These are phyloP conservation scores for Formica selysi DNA, from an alignment of 1,140 invertebrate genomes.

Conservation along the genomic window DNA sequence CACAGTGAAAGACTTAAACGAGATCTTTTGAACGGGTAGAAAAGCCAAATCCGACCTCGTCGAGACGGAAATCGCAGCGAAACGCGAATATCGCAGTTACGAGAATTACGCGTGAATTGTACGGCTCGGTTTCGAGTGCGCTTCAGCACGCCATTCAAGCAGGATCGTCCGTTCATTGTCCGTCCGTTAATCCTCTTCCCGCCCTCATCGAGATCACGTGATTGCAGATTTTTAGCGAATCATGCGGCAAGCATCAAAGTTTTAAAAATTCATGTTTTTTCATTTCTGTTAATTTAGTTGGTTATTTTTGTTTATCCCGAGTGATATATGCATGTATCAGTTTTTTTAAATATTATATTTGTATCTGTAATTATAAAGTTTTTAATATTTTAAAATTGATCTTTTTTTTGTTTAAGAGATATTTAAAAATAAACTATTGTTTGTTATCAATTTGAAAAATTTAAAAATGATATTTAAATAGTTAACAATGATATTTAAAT, in stretches of 20 bases:
- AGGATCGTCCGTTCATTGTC: constrained; percentile 61
- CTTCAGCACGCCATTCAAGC: constrained; percentile 63
- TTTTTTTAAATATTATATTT: background rate
- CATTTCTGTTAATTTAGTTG: background rate
- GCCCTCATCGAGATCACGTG: constrained; percentile 59
- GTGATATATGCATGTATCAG: background rate
- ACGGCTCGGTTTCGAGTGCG: constrained; percentile 62
- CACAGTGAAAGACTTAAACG: constrained; percentile 26
- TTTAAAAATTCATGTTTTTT: constrained; percentile 51
- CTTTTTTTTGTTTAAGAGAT: background rate
- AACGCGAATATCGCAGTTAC: constrained; percentile 64
- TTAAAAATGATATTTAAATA: background rate
- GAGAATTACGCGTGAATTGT: constrained; percentile 64
- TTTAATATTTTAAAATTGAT: background rate
- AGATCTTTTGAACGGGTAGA: constrained; percentile 45
- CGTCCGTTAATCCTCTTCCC: constrained; percentile 60
- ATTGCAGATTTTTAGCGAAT: constrained; percentile 61
- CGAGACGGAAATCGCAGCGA: constrained; percentile 59
- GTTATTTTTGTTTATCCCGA: background rate
- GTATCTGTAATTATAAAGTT: background rate
- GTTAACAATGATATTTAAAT: background rate
- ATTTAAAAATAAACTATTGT: background rate
- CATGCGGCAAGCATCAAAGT: constrained; percentile 49
- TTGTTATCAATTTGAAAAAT: constrained; percentile 6
- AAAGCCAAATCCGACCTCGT: constrained; percentile 61